phyloP scores from a whole-genome alignment of 2,888 invertebrate genomes.

The Ichneumoninae sp. region DNA sequence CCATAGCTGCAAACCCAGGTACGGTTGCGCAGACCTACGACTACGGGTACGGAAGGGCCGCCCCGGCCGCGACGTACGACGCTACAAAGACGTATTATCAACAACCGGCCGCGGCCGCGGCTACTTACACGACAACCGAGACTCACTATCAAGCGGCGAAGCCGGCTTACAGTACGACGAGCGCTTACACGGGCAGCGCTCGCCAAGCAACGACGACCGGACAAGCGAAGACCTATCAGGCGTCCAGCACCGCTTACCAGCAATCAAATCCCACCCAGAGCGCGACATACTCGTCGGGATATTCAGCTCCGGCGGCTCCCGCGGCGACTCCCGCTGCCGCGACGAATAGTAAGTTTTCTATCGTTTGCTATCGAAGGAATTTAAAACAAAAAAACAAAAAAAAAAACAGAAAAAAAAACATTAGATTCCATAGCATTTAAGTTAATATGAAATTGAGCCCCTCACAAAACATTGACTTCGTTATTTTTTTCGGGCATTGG shows the following conservation, averaged over 20 bases:
- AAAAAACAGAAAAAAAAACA: background rate
- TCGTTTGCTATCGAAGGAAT: background rate
- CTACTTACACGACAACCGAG: slow-evolving; percentile 88
- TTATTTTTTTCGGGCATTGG: background rate
- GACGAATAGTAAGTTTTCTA: slow-evolving; percentile 81
- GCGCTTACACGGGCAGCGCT: slow-evolving; percentile 88
- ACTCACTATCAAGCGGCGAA: slow-evolving; percentile 88
- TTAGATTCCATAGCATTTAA: background rate
- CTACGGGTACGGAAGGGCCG: slow-evolving; percentile 88
- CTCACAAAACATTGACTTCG: background rate
- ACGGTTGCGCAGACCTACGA: slow-evolving; percentile 88
- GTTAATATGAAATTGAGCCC: slow-evolving; percentile 58
- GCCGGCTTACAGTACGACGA: slow-evolving; percentile 89
- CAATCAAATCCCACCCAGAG: slow-evolving; percentile 82
- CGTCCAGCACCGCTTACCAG: slow-evolving; percentile 82
- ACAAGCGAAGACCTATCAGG: slow-evolving; percentile 84
- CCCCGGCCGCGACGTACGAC: slow-evolving; percentile 90
- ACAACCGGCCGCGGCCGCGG: slow-evolving; percentile 91
- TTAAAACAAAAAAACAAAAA: background rate
- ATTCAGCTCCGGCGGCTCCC: slow-evolving; percentile 82
- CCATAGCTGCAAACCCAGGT: slow-evolving; percentile 81
- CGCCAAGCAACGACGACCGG: slow-evolving; percentile 85
- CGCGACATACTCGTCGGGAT: slow-evolving; percentile 82
- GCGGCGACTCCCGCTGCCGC: slow-evolving; percentile 81
- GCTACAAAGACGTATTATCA: slow-evolving; percentile 94